Evolutionary conservation across 2,797 vertebrate genomes (phyloP).

Genomic region (Avahi laniger): DNA sequence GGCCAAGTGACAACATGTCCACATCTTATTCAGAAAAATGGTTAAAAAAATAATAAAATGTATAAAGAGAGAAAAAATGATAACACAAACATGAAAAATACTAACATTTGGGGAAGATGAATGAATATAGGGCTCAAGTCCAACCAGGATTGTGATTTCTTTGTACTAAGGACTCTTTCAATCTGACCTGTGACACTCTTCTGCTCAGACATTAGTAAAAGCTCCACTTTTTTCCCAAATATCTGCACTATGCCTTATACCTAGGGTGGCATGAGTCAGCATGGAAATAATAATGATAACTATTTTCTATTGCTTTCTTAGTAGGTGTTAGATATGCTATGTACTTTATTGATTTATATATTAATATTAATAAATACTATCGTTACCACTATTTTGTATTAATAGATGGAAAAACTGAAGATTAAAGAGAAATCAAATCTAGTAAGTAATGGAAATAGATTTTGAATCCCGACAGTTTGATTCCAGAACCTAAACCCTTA

Average conservation of each 20-base stretch:
- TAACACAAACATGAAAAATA: neutral
- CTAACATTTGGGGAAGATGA: neutral
- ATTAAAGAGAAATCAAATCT: neutral
- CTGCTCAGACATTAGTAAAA: neutral
- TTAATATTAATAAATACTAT: neutral
- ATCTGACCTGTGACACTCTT: neutral
- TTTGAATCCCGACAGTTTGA: neutral
- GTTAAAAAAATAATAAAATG: neutral
- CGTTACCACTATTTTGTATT: neutral
- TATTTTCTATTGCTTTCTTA: neutral
- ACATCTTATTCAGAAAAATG: slow-evolving; percentile 5
- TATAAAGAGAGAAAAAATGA: neutral
- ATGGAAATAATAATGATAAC: neutral
- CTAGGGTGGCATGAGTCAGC: neutral
- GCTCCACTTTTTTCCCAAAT: neutral
- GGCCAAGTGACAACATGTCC: neutral
- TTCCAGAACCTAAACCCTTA: neutral
- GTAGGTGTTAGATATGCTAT: neutral
- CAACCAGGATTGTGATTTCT: slow-evolving; percentile 76
- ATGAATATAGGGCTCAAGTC: slow-evolving; percentile 52
- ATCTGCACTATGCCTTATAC: neutral
- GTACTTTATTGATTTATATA: slow-evolving; percentile 1
- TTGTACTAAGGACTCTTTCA: slow-evolving; percentile 71
- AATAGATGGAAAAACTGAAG: neutral
- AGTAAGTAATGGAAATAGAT: neutral